phyloP scores from a whole-genome alignment of 2,797 vertebrate species.

The Sebastes goodei region DNA sequence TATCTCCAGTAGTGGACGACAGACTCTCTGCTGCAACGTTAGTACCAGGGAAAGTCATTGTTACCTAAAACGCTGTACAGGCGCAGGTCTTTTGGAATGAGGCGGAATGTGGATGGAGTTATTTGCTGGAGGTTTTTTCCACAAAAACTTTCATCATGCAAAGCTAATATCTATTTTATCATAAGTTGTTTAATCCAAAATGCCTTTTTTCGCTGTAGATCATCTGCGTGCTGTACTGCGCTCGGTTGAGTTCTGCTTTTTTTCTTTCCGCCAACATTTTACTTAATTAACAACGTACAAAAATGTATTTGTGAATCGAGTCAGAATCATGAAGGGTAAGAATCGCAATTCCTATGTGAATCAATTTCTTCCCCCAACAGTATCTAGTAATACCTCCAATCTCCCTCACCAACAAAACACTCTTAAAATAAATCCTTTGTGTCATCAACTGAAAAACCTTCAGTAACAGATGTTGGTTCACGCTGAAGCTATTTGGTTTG shows the following conservation, averaged over 20 bases:
- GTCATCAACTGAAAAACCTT: background rate
- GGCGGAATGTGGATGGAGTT: background rate
- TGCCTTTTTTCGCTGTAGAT: background rate
- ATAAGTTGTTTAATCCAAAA: background rate
- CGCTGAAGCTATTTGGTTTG: conserved; percentile 1
- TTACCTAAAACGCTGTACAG: background rate
- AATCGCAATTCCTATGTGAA: background rate
- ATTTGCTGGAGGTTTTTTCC: too few relatives aligned
- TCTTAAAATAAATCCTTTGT: background rate
- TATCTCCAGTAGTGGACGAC: background rate
- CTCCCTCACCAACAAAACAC: background rate
- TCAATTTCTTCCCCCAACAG: background rate
- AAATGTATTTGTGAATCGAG: background rate
- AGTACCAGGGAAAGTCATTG: background rate
- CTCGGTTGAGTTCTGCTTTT: background rate
- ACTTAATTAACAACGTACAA: background rate
- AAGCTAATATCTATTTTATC: background rate
- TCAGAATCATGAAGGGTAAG: background rate
- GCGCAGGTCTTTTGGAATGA: background rate
- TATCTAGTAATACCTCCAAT: background rate
- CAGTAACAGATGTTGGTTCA: background rate
- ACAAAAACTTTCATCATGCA: background rate
- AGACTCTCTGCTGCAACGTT: background rate
- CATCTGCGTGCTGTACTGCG: background rate
- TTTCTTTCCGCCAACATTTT: background rate